These are phyloP conservation scores for Trichoplusia ni DNA, from an alignment of 1,140 invertebrate species.

Conservation along the genomic window DNA sequence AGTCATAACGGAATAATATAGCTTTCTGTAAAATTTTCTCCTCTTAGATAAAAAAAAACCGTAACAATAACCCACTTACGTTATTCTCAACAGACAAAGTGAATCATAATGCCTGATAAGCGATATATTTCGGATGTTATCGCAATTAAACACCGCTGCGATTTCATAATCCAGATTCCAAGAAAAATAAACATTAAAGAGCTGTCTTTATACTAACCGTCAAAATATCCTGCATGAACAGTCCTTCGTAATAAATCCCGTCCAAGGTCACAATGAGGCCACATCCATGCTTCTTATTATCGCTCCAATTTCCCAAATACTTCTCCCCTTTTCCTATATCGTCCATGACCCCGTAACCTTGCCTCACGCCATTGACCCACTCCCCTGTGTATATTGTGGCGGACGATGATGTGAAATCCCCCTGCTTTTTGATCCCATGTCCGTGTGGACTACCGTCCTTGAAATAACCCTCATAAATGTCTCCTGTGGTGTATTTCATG, in stretches of 20 bases:
- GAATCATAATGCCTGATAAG: too few species aligned
- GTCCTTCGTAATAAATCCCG: conserved; percentile 95
- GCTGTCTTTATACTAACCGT: conserved; percentile 81
- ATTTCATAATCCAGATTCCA: too few species aligned
- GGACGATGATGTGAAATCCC: conserved; percentile 87
- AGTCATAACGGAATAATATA: too few species aligned
- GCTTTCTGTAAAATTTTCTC: too few species aligned
- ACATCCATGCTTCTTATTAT: conserved; percentile 90
- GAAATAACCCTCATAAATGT: conserved; percentile 92
- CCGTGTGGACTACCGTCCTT: conserved; percentile 92
- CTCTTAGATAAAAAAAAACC: too few species aligned
- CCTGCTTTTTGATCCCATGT: conserved; percentile 91
- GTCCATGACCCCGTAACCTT: conserved; percentile 94
- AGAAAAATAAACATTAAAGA: too few species aligned
- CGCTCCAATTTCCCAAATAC: conserved; percentile 93
- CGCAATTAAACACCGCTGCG: too few species aligned
- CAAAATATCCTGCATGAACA: conserved; percentile 89
- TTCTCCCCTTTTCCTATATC: conserved; percentile 93
- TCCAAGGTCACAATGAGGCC: conserved; percentile 93
- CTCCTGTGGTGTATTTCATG: conserved; percentile 86
- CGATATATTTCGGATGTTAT: too few species aligned
- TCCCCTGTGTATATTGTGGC: conserved; percentile 93
- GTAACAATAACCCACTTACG: too few species aligned
- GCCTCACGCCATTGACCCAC: conserved; percentile 88
- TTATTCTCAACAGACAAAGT: too few species aligned